These are phyloP conservation scores for honey bee (Apis mellifera) DNA, from an alignment of 1,140 invertebrate genomes.

Conservation along the genomic window Amel_HAv3.1 CM009943.2:3449001-3449500, in stretches of 20 bases:
- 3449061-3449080: background rate
- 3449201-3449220: no score
- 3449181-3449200: background rate
- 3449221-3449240: slow-evolving; percentile 21
- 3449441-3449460: no score
- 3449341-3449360: background rate
- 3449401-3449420: background rate
- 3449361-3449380: no score
- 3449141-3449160: background rate
- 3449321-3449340: slow-evolving; percentile 15
- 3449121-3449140: slow-evolving; percentile 35
- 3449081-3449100: slow-evolving; percentile 3
- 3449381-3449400: no score
- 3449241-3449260: slow-evolving; percentile 8
- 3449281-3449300: slow-evolving; percentile 2
- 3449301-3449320: background rate
- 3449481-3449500: no score
- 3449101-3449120: slow-evolving; percentile 40
- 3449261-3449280: background rate
- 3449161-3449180: slow-evolving; percentile 4
- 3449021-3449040: background rate
- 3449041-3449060: background rate
- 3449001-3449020: background rate
- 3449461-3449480: no score
- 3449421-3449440: background rate